phyloP scores from a whole-genome alignment of 2,797 vertebrate genomes.

The Myiotriccus ornatus region DNA sequence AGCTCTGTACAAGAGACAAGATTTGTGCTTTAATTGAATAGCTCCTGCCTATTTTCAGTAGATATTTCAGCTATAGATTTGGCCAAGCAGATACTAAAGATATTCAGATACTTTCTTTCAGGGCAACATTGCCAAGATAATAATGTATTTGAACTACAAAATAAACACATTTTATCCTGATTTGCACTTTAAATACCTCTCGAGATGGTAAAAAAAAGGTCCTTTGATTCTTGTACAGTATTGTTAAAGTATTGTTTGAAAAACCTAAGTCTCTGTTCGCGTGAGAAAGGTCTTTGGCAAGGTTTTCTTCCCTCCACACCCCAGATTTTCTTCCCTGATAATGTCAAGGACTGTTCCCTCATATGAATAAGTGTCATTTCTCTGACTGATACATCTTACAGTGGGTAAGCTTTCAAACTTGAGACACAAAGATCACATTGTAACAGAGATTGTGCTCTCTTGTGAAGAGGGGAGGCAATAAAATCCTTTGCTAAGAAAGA shows the following conservation, averaged over 20 bases:
- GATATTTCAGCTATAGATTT: not conserved
- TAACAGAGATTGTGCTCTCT: not conserved
- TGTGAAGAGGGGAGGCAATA: not conserved
- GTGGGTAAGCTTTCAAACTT: not conserved
- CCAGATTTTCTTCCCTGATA: not conserved
- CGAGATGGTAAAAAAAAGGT: not conserved
- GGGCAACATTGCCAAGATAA: not conserved
- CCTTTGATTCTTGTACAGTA: not conserved
- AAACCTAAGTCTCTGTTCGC: not conserved
- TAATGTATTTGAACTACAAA: not conserved
- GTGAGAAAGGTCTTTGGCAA: not conserved
- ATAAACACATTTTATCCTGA: not conserved
- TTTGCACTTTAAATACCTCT: not conserved
- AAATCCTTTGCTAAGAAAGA: constrained; percentile 19
- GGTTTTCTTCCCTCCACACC: not conserved
- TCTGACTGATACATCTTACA: not conserved
- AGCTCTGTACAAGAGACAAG: not conserved
- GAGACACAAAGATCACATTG: fast-evolving
- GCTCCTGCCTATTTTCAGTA: not conserved
- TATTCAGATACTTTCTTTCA: not conserved
- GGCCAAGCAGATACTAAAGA: not conserved
- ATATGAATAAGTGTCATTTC: not conserved
- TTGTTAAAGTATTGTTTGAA: not conserved
- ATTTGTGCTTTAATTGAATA: not conserved
- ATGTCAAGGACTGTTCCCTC: not conserved